A percentile compares a stretch with the other conserved stretches of the same genome.
These are phyloP conservation scores for Ferdinandea cuprea DNA, from an alignment of 2,888 invertebrate genomes.

Conservation along the genomic window DNA sequence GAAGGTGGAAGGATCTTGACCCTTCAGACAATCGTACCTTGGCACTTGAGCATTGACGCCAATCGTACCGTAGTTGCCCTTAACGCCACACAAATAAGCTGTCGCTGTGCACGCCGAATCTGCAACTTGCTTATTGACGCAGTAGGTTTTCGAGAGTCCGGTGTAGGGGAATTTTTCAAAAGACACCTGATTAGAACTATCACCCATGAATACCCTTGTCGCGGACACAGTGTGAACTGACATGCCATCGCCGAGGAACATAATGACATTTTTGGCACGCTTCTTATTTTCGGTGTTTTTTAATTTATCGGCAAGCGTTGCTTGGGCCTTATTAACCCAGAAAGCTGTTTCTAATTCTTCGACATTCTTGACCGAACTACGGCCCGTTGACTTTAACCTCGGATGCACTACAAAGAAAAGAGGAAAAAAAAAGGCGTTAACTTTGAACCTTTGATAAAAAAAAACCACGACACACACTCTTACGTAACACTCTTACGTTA, in stretches of 20 bases:
- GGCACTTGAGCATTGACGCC: slow-evolving; percentile 88
- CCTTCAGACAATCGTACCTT: slow-evolving; percentile 87
- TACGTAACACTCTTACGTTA: neutral
- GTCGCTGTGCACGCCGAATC: slow-evolving; percentile 94
- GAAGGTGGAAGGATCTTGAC: slow-evolving; percentile 84
- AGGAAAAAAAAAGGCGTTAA: neutral
- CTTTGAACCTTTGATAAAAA: too few species aligned
- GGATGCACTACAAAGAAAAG: slow-evolving; percentile 78
- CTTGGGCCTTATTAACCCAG: slow-evolving; percentile 81
- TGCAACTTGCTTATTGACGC: slow-evolving; percentile 90
- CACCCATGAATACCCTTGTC: slow-evolving; percentile 86
- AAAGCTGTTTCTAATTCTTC: slow-evolving; percentile 78
- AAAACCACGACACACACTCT: too few species aligned
- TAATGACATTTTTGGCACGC: slow-evolving; percentile 86
- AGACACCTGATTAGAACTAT: slow-evolving; percentile 85
- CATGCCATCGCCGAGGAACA: slow-evolving; percentile 91
- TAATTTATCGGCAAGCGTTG: slow-evolving; percentile 77
- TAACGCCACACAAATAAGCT: slow-evolving; percentile 90
- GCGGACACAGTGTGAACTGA: slow-evolving; percentile 88
- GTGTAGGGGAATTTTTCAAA: slow-evolving; percentile 87
- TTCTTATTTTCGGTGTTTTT: slow-evolving; percentile 76
- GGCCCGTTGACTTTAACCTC: slow-evolving; percentile 58
- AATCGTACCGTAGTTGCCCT: slow-evolving; percentile 89
- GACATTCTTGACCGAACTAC: slow-evolving; percentile 75
- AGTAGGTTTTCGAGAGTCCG: slow-evolving; percentile 87